These are phyloP conservation scores for Apamea monoglypha DNA, from an alignment of 2,888 invertebrate species.

Conservation along the genomic window DNA sequence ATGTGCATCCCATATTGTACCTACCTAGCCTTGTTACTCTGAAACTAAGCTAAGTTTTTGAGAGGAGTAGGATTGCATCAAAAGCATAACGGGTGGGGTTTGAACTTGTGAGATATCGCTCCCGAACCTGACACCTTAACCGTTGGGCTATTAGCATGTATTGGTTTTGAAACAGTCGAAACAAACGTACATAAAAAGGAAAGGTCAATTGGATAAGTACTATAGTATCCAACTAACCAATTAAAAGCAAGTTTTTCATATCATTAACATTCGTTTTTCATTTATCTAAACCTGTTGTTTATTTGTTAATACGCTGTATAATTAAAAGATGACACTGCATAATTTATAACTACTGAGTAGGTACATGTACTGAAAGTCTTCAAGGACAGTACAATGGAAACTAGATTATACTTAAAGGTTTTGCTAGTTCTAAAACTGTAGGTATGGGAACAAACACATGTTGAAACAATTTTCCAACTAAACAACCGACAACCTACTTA, in stretches of 20 bases:
- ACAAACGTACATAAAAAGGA: not conserved
- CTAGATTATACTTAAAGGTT: constrained; percentile 26
- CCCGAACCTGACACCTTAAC: not conserved
- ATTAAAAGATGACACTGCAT: not conserved
- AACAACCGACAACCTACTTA: not conserved
- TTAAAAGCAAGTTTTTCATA: not conserved
- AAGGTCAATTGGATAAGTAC: not conserved
- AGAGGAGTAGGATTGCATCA: not conserved
- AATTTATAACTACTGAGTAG: not conserved
- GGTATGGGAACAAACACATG: constrained; percentile 38
- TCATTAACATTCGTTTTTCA: not conserved
- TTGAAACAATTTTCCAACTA: constrained; percentile 23
- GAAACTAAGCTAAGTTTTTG: constrained; percentile 1
- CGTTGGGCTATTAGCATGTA: not conserved
- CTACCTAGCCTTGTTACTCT: not conserved
- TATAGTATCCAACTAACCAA: not conserved
- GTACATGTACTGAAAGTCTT: not conserved
- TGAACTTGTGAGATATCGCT: not conserved
- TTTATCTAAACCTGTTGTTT: not conserved
- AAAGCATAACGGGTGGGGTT: not conserved
- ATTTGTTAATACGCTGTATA: not conserved
- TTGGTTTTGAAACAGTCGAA: not conserved
- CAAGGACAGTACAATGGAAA: constrained; percentile 16
- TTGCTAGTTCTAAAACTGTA: constrained; percentile 10
- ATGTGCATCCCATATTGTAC: not conserved